Evolutionary conservation across 2,797 vertebrate species (phyloP).

Genomic region (Discoglossus pictus): DNA sequence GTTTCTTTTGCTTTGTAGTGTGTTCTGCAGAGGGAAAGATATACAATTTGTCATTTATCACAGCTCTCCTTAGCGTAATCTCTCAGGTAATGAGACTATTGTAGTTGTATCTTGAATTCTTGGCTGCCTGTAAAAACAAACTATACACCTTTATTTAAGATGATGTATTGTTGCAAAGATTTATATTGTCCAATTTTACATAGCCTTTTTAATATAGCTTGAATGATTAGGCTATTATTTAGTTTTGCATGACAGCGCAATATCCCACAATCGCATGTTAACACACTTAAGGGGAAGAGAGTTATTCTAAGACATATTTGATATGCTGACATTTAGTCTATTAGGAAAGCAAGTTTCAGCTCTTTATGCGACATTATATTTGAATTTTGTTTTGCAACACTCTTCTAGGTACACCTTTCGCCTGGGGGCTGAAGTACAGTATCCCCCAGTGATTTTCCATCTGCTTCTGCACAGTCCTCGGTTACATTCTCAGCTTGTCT

Average conservation of each 20-base stretch:
- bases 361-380: conserved; percentile 6
- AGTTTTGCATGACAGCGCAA: conserved; percentile 11
- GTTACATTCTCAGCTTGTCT: conserved; percentile 6
- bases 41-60: conserved; percentile 46
- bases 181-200: conserved; percentile 22
- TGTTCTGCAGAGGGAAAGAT: conserved; percentile 20
- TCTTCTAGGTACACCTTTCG: conserved; percentile 31
- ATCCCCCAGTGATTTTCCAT: conserved; percentile 37
- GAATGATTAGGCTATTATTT: conserved; percentile 16
- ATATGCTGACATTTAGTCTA: conserved; percentile 30
- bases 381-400: conserved; percentile 33
- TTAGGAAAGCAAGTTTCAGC: conserved; percentile 27
- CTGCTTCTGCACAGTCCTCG: conserved; percentile 20
- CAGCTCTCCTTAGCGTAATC: conserved; percentile 38
- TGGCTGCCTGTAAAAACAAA: conserved; percentile 28
- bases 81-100: conserved; percentile 40
- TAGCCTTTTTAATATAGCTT: conserved; percentile 8
- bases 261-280: conserved; percentile 12
- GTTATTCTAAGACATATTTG: neutral
- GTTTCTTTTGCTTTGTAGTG: conserved; percentile 24
- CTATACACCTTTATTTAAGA: conserved; percentile 32
- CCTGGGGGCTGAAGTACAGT: conserved; percentile 28
- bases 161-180: conserved; percentile 31
- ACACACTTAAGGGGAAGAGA: neutral
- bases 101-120: conserved; percentile 36